Conservation (phyloP, 2,113 vertebrate genomes). For the Neotragus moschatus region DNA sequence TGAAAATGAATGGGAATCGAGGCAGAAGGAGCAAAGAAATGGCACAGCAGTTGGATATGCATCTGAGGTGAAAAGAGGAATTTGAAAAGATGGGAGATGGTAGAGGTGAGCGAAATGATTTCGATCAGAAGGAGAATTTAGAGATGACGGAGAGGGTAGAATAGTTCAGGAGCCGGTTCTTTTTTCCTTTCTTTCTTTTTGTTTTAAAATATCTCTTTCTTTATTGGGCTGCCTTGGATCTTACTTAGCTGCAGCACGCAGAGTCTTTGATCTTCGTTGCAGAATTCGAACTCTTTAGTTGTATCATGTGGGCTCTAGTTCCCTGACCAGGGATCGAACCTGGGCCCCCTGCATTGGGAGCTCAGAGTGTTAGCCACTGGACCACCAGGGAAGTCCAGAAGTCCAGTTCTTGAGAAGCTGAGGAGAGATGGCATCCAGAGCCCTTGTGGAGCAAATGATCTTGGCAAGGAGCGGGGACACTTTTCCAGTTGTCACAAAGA, state of each 20-base stretch:
- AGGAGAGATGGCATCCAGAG: neutral
- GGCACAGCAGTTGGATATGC: neutral
- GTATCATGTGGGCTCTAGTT: neutral
- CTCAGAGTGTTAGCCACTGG: neutral
- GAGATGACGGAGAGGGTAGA: neutral
- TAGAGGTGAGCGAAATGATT: neutral
- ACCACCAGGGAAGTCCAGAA: neutral
- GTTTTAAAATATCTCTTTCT: neutral
- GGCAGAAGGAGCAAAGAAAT: neutral
- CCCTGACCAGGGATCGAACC: neutral
- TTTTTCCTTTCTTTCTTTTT: neutral
- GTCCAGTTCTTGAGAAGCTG: neutral
- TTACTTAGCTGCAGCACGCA: neutral
- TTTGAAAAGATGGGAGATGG: neutral
- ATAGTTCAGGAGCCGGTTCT: neutral
- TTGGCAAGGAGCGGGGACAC: neutral
- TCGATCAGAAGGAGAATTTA: neutral
- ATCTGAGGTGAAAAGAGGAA: neutral
- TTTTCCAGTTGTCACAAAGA: neutral
- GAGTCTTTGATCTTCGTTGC: neutral
- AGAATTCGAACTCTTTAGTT: neutral
- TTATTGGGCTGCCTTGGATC: neutral
- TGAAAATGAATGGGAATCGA: neutral
- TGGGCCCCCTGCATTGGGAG: neutral
- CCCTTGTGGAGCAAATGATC: neutral